Evolutionary conservation across 2,797 vertebrate species (phyloP).

Genomic region (Cossypha dichroa): DNA sequence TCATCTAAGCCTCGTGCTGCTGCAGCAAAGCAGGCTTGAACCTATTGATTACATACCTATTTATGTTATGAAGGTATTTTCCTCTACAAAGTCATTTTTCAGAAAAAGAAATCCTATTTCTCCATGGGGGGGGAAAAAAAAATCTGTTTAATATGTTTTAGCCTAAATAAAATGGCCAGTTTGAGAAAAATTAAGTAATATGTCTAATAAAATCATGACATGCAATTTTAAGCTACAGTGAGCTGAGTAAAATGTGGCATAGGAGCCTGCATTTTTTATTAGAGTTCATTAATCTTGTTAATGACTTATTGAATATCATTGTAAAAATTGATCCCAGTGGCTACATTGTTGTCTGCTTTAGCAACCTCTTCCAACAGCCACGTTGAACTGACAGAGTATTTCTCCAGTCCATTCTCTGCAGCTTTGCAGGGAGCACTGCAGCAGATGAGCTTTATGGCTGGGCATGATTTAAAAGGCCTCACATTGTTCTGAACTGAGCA

Average conservation of each 20-base stretch:
- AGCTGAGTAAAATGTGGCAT: slow-evolving; percentile 38
- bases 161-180: slow-evolving; percentile 29
- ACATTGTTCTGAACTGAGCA: not conserved
- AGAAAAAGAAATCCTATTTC: not conserved
- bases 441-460: not conserved
- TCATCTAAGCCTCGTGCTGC: not conserved
- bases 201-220: slow-evolving; percentile 54
- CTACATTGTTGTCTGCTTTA: slow-evolving; percentile 10
- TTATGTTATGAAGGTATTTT: not conserved
- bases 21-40: not conserved
- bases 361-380: not conserved
- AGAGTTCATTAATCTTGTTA: slow-evolving; percentile 63
- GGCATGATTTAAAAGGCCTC: not conserved
- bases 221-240: slow-evolving; percentile 50
- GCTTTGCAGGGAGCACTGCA: not conserved
- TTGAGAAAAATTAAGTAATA: slow-evolving; percentile 53
- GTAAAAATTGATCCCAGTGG: slow-evolving; percentile 51
- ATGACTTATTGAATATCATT: slow-evolving; percentile 55
- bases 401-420: not conserved
- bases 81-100: not conserved
- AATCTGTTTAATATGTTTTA: slow-evolving; percentile 27
- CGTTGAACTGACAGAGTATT: not conserved
- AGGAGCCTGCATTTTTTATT: slow-evolving; percentile 53
- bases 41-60: not conserved
- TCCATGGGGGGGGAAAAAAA: not conserved